These are phyloP conservation scores for Nyctereutes procyonoides DNA, from an alignment of 2,113 vertebrate species.

Conservation along the genomic window DNA sequence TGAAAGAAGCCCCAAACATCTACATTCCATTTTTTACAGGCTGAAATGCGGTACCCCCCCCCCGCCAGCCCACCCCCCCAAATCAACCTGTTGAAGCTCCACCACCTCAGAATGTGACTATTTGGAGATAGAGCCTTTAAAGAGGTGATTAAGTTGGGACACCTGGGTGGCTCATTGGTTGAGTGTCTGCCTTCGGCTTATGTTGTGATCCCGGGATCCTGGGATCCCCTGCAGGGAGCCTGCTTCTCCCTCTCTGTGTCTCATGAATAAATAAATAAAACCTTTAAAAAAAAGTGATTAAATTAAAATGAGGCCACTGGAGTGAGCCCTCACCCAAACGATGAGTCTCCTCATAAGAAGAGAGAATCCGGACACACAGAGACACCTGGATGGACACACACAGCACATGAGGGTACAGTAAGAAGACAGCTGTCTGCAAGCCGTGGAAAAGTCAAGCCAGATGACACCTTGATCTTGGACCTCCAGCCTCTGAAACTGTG, in stretches of 20 bases:
- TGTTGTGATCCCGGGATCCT: too few relatives aligned
- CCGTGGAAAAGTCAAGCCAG: not conserved
- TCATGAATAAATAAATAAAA: too few relatives aligned
- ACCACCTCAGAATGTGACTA: not conserved
- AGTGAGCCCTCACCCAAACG: not conserved
- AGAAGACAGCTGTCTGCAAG: not conserved
- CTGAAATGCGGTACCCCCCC: not conserved
- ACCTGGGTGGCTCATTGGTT: too few relatives aligned
- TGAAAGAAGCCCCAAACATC: not conserved
- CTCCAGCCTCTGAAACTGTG: not conserved
- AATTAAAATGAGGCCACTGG: not conserved
- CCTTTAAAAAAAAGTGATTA: not conserved
- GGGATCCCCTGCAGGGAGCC: too few relatives aligned
- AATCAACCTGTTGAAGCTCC: not conserved
- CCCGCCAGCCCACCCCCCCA: too few relatives aligned
- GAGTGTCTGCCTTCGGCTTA: too few relatives aligned
- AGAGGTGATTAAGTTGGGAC: not conserved
- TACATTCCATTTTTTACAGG: not conserved
- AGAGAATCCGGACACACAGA: not conserved
- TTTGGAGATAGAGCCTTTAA: not conserved
- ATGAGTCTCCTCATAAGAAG: not conserved
- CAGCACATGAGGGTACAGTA: not conserved
- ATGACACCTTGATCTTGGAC: not conserved
- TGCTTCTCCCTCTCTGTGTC: too few relatives aligned
- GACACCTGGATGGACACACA: not conserved